phyloP scores from a whole-genome alignment of 2,113 vertebrate genomes.

The Ardeotis arabs region DNA sequence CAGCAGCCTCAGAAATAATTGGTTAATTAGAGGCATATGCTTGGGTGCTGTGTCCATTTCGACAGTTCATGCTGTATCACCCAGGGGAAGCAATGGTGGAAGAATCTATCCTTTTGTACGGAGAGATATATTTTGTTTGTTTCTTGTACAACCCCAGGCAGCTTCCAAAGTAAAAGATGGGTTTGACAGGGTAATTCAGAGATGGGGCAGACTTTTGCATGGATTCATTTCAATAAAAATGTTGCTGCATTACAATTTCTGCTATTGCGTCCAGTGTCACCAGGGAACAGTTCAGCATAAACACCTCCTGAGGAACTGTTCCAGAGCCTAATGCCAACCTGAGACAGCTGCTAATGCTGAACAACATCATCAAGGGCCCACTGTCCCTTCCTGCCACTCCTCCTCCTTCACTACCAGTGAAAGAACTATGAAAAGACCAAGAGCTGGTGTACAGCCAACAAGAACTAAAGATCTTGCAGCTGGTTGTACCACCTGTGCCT shows the following conservation, averaged over 20 bases:
- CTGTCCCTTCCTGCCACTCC: slow-evolving; percentile 82
- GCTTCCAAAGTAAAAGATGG: background rate
- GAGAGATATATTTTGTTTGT: background rate
- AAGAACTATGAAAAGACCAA: slow-evolving; percentile 83
- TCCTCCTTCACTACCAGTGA: slow-evolving; percentile 75
- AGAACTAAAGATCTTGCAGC: slow-evolving; percentile 86
- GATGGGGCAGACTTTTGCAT: background rate
- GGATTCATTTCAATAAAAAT: slow-evolving; percentile 31
- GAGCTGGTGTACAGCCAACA: slow-evolving; percentile 82
- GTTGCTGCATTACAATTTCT: slow-evolving; percentile 1
- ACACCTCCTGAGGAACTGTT: slow-evolving; percentile 72
- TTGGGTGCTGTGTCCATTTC: background rate
- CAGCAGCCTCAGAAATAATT: slow-evolving; percentile 24
- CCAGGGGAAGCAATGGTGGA: background rate
- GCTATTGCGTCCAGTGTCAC: slow-evolving; percentile 56
- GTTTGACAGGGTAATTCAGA: background rate
- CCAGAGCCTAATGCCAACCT: slow-evolving; percentile 80
- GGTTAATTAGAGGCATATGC: slow-evolving; percentile 12
- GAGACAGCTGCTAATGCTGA: slow-evolving; percentile 81
- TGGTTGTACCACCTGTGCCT: slow-evolving; percentile 85
- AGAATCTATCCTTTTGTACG: background rate
- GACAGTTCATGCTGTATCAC: background rate
- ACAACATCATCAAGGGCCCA: slow-evolving; percentile 78
- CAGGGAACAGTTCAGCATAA: slow-evolving; percentile 60
- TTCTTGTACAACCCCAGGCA: background rate